These are phyloP conservation scores for Pachyuromys duprasi DNA, from an alignment of 2,797 vertebrate genomes.

Conservation along the genomic window DNA sequence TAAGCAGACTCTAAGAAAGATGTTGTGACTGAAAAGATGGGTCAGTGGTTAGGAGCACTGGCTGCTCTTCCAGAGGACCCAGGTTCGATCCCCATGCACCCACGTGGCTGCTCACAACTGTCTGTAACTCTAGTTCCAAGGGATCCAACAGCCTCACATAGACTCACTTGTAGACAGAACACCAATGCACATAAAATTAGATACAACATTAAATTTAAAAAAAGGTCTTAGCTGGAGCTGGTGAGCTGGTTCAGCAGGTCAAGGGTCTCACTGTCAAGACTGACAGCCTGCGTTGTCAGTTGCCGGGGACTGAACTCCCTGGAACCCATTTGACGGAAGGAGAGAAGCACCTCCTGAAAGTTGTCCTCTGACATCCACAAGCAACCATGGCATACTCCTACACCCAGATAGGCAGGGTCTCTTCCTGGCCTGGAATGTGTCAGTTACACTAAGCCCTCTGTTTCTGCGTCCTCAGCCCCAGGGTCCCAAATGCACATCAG, in stretches of 20 bases:
- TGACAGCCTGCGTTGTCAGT: neutral
- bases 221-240: neutral
- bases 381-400: neutral
- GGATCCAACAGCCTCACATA: neutral
- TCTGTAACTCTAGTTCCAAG: neutral
- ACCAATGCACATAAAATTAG: neutral
- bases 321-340: neutral
- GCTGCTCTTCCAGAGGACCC: neutral
- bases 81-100: neutral
- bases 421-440: neutral
- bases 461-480: neutral
- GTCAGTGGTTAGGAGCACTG: neutral
- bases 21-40: neutral
- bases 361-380: neutral
- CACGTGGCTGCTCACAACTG: neutral
- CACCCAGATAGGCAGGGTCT: neutral
- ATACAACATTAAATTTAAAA: too few species aligned
- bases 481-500: neutral
- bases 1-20: slow-evolving; percentile 38
- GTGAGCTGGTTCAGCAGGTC: neutral
- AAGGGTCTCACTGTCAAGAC: neutral
- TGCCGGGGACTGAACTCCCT: neutral
- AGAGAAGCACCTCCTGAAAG: neutral
- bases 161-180: neutral
- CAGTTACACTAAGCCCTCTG: neutral